Evolutionary conservation across 2,888 invertebrate genomes (phyloP), one percentile per base, ranked within the genome.

Genomic region (Chaetogeoica ovagalla): DNA sequence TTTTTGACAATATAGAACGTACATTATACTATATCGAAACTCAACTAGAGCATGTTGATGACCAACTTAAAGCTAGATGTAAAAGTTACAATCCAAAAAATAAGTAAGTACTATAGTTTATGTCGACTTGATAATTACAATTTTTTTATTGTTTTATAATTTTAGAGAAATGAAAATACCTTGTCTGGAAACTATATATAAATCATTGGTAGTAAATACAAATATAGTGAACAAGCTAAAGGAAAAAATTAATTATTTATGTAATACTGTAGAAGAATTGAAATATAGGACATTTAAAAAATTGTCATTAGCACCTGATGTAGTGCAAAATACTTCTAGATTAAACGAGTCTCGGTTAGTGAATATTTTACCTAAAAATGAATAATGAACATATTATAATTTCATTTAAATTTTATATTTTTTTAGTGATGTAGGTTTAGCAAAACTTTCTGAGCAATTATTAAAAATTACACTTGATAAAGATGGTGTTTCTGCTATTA

Each of bases 1-100:
- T 92, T 74, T 87, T 94, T 75, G 88, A 90, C 0, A 91, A 91
- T 15, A 89, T 96, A 7, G 90, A 91, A 84, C 91, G 91, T 76
- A 88, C 91, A 52, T 87, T 91, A 1, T 91, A 91, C 84, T 92
- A 93, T 84, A 90, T 94, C 48, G 91, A 94, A 83, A 91, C 90
- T 0, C 94, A 94, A 84, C 85, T 95, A 9, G 89, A 89, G 4
- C 91, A 93, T 85, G 91, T 92, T 0, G 91, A 91, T 82, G 89
- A 90, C 82, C 90, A 91, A 3, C 87, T 96, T 4, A 94, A 95
- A 79, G 69, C 77, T 63, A 52, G 70, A 70, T 79, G 70, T 79
- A 69, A 79, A 4, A 70, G 39, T 39, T 79, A 79, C 39, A 70
- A 39, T 70, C 23, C 70, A 52, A 79, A 62, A 8, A 70, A 69